phyloP scores from a whole-genome alignment of 2,797 vertebrate genomes.

The Etheostoma perlongum region DNA sequence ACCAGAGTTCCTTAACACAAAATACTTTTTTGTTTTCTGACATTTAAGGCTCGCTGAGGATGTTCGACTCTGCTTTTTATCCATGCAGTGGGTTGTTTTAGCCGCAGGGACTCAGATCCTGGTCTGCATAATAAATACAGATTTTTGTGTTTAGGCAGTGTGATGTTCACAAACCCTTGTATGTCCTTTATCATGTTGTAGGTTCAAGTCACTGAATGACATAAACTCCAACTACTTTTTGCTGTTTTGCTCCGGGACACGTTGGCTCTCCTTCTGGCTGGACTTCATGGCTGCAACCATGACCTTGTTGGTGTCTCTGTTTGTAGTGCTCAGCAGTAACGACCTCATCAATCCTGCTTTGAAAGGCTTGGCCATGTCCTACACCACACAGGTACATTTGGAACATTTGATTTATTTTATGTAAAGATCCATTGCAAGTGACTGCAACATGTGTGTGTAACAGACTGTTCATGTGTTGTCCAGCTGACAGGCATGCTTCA shows the following conservation, averaged over 20 bases:
- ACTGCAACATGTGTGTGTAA: conserved; percentile 7
- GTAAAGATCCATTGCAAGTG: background rate
- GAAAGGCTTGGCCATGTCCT: conserved; percentile 88
- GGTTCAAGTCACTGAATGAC: conserved; percentile 86
- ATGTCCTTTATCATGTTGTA: conserved; percentile 57
- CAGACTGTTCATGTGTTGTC: conserved; percentile 7
- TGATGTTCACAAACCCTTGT: background rate
- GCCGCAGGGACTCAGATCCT: background rate
- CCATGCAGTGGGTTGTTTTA: background rate
- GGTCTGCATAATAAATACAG: background rate
- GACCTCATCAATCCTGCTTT: conserved; percentile 71
- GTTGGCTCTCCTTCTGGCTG: conserved; percentile 87
- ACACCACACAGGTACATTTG: conserved; percentile 85
- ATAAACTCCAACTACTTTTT: conserved; percentile 84
- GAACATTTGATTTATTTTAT: background rate
- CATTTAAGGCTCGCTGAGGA: background rate
- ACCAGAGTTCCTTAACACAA: background rate
- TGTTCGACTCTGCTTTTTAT: background rate
- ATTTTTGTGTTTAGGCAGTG: background rate
- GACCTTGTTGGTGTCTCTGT: conserved; percentile 80
- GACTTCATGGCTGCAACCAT: conserved; percentile 79
- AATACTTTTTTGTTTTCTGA: background rate
- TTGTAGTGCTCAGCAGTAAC: conserved; percentile 81
- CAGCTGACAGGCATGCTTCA: conserved; percentile 87
- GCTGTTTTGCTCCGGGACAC: conserved; percentile 82